Base-by-base conservation (phyloP, 30 jellyfish, hydroid and myxozoan species). In the Mastigias papua region DNA sequence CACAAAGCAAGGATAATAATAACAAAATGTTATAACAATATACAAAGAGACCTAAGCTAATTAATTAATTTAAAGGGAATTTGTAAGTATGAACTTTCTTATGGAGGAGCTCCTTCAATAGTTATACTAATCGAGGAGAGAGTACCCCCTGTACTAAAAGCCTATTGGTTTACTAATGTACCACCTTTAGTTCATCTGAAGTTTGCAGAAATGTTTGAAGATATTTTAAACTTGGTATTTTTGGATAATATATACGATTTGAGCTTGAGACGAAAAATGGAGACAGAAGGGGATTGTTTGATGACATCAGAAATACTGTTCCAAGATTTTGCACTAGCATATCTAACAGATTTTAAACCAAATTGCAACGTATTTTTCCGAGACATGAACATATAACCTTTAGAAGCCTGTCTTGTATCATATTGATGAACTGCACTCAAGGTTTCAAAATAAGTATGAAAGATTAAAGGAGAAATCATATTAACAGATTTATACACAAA, bases 211-310 rank as follows among this genome's bases (percentile, higher is more conserved):
- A 19, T 19, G 79, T 68, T 19, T 68, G 27, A n/a, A 68, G 61
- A 68, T n/a, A 23, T 68, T 15, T 27, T 68, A 68, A 68, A 27
- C 20, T 27, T 19, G 79, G 69, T 57, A 57, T 57, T 57, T 57
- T 20, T 23, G 19, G 69, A 57, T 20, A 57, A 23, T 68, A 27
- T 68, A 68, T 27, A 68, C 10, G 48, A 19, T 68, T 68, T 23
- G 48, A 68, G 79, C 61, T 68, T 27, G 32, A 7, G 79, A 68
- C 10, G 79, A 27, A 63, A 68, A 68, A n/a, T 68, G 48, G 48
- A 68, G 48, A 68, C 79, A n/a, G 48, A 68, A 5, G 79, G 35
- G 79, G 79, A 68, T 68, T 68, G 79, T 27, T 68, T 68, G 79
- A 68, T 68, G 79, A 68, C 79, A 68, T 68, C 61, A 68, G 79